Base-by-base conservation (phyloP, 2,888 invertebrate genomes). In the Drosophila mulleri region DNA sequence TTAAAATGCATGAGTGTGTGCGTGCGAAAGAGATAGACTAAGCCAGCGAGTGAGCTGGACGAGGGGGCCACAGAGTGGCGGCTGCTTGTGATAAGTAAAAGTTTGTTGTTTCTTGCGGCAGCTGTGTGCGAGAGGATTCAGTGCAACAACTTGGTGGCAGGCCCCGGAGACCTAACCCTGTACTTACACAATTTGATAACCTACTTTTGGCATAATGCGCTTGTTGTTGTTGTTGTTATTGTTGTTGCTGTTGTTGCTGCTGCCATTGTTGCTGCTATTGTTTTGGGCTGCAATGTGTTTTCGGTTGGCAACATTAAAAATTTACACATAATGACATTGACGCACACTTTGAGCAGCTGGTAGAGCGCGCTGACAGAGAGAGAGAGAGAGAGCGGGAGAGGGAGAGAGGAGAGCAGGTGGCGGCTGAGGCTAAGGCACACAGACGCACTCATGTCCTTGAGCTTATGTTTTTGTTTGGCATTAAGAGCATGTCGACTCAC, bases 381-480 rank as follows among this genome's bases (percentile, higher is more conserved):
- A 14, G 14, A 37, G 16, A 37, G 37, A 39, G 14, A 37, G 37
- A 14, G 37, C 14, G 29, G 29, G 4, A 26, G 26, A 3, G 26
- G 5, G 5, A n/a, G 20, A 23, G 20, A 23, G 29, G 0, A 3
- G n/a, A 14, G 7, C 5, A 3, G 20, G 2, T 2, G 3, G 54
- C 1, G 6, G n/a, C n/a, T 12, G 4, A 12, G 8, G 18, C 3
- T 5, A 18, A 5, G 20, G 37, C 42, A 50, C 4, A 37, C 29
- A 48, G 37, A 68, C 59, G 79, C 72, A 73, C 68, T 70, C 67
- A 68, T 82, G 83, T 88, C 77, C 82, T 82, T 88, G 78, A 76
- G 87, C 88, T 86, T 75, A 79, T 88, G 87, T 90, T 90, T 88
- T 88, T 88, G 83, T 83, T 88, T 75, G 60, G 83, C 81, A 89